These are phyloP conservation scores for Mus musculus DNA, from an alignment of 2,113 vertebrate species.

Conservation along the genomic window GRCm39 chr16:11744001-11744500, in stretches of 20 bases:
- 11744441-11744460: not conserved
- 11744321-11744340: constrained; percentile 22
- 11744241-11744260: constrained; percentile 31
- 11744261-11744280: not conserved
- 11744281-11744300: not conserved
- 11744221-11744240: constrained; percentile 54
- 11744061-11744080: constrained; percentile 49
- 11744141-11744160: not conserved
- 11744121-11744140: not conserved
- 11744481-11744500: not conserved
- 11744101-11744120: not conserved
- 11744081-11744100: not conserved
- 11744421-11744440: not conserved
- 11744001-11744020: not conserved
- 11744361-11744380: constrained; percentile 27
- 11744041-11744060: not conserved
- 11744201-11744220: constrained; percentile 27
- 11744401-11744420: constrained; percentile 24
- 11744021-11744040: not conserved
- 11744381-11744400: constrained; percentile 43
- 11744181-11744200: constrained; percentile 28
- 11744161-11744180: constrained; percentile 47
- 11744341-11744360: constrained; percentile 33
- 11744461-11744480: not conserved
- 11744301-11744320: not conserved